phyloP scores from a whole-genome alignment of 2,113 vertebrate species.

The Capreolus pygargus region DNA sequence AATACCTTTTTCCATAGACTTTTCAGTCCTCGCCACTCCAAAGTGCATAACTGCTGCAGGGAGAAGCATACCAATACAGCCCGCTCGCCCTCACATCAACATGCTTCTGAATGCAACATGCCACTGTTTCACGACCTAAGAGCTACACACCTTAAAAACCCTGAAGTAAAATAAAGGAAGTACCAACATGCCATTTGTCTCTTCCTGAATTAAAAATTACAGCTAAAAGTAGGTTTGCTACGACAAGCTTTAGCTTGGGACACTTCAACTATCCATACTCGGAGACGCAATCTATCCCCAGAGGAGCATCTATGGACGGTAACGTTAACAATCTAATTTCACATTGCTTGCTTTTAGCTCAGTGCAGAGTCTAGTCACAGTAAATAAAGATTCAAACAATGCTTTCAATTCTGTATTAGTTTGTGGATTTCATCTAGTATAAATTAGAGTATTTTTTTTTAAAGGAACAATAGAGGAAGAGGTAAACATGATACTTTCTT shows the following conservation, averaged over 20 bases:
- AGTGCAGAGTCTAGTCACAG: neutral
- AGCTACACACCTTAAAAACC: neutral
- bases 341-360: neutral
- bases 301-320: neutral
- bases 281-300: neutral
- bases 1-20: neutral
- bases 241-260: neutral
- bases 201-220: slow-evolving; percentile 7
- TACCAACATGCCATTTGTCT: slow-evolving; percentile 19
- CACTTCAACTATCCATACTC: neutral
- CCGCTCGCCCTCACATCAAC: neutral
- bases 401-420: slow-evolving; percentile 60
- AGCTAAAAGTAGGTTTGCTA: neutral
- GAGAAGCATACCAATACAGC: neutral
- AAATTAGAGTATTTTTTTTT: slow-evolving; percentile 57
- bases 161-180: slow-evolving; percentile 29
- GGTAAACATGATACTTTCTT: slow-evolving; percentile 59
- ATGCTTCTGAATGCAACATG: neutral
- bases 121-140: neutral
- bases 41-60: neutral
- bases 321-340: neutral
- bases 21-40: neutral
- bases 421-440: slow-evolving; percentile 71
- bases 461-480: slow-evolving; percentile 29
- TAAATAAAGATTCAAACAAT: slow-evolving; percentile 54